Base-by-base conservation (phyloP, 2,797 vertebrate genomes). In the Percopsis omiscomaycus region DNA sequence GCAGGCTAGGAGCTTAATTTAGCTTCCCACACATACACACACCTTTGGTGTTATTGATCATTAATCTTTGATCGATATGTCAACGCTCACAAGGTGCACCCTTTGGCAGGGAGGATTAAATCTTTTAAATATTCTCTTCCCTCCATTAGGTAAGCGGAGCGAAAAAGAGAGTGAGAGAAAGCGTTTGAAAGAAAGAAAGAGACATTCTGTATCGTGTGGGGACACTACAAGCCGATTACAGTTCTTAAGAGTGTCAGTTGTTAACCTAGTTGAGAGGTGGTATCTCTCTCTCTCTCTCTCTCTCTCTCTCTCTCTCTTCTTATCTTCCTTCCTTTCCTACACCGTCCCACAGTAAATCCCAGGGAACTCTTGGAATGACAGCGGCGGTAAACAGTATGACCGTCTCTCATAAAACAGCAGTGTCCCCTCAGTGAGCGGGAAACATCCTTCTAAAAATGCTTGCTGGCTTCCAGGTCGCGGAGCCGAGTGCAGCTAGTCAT, bases 371-470 rank as follows among this genome's bases (percentile, higher is more conserved):
- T 83, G 49, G 80, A 81, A 64, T 86, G 84, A 84, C 78, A 83
- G 78, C 64, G 60, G 61, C 75, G 85, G 82, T 87, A 91, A 91
- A 92, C 84, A 83, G 69, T 71, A 68, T 79, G 81, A 86, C 82
- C 83, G 70, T 71, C 52, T 75, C 78, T 79, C 80, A 91, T 89
- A 89, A 91, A 92, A 84, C 73, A 71, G 56, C 57, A 64, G 59
- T 65, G 71, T 78, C 78, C 75, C 70, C 69, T 76, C 71, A 64
- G 87, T 77, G 74, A 27, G 42, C 74, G 66, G 73, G 75, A 75
- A 80, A 79, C 61, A 79, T 83, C 81, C 2, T 75, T 73, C 68
- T 77, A 86, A 84, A 86, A 83, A 74, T 12, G 29, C 64, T 87
- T 86, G 85, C 79, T 49, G 27, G 57, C 28, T 53, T 81, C 81